phyloP scores from a whole-genome alignment of 2,113 vertebrate genomes.

The Engystomops pustulosus region DNA sequence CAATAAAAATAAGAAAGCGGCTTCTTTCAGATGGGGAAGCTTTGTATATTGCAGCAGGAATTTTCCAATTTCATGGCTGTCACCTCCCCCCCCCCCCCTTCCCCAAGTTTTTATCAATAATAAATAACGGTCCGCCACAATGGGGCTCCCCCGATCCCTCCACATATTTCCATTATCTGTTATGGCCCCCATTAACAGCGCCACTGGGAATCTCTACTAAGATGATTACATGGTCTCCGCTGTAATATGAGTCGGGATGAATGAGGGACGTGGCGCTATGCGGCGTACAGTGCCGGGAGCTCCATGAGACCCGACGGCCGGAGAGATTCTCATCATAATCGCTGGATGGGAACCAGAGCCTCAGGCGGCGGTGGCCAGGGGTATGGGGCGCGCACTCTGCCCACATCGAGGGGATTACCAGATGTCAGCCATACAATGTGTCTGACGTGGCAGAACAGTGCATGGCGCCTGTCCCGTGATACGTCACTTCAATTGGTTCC shows the following conservation, averaged over 20 bases:
- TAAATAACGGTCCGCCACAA: constrained; percentile 75
- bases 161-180: constrained; percentile 71
- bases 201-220: constrained; percentile 44
- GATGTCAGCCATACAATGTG: background rate
- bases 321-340: constrained; percentile 1
- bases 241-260: constrained; percentile 18
- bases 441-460: background rate
- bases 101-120: constrained; percentile 79
- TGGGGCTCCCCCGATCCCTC: constrained; percentile 64
- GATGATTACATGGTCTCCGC: constrained; percentile 53
- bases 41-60: constrained; percentile 84
- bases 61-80: constrained; percentile 85
- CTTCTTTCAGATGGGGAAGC: constrained; percentile 81
- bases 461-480: background rate
- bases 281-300: constrained; percentile 36
- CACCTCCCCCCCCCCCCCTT: too few species aligned
- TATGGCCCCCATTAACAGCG: constrained; percentile 67
- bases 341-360: constrained; percentile 13
- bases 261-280: constrained; percentile 13
- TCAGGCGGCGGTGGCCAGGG: background rate
- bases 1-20: constrained; percentile 83
- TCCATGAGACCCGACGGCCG: background rate
- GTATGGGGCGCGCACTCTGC: background rate
- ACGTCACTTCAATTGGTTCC: constrained; percentile 12
- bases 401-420: background rate